Base-by-base conservation (phyloP, 2,888 invertebrate genomes). In the Eugnorisma glareosa region DNA sequence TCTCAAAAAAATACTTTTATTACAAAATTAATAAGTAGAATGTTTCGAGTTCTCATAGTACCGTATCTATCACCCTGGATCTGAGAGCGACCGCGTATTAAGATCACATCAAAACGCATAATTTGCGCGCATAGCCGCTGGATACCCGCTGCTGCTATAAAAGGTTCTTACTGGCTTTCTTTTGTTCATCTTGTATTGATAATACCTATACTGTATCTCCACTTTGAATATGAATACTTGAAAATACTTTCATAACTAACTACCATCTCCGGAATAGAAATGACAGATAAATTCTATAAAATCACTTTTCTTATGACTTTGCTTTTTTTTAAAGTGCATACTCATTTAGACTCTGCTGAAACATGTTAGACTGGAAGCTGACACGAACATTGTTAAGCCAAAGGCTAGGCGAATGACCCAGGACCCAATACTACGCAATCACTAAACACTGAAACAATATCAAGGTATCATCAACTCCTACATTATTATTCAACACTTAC, bases 91-190 rank as follows among this genome's bases (percentile, higher is more conserved):
- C 86, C 81, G 77, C 82, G 84, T 86, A 89, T 88, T 87, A 87
- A 86, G 85, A 86, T 86, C 83, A 83, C 85, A 83, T 86, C 85
- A 82, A 80, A 79, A 79, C 83, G 82, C 87, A 86, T 86, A 83
- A 81, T 85, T 85, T 83, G 83, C 79, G 81, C 78, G 67, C 81
- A 77, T 73, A 76, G 69, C 73, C 75, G 68, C 82, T 79, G 57
- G 67, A 76, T 77, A 77, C 81, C 81, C 71, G 68, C 45, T 74
- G 45, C 71, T 70, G 18, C 74, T 82, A 18, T 76, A 75, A 77
- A 70, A 73, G 75, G 70, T 15, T 71, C 2, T 43, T 45, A 40
- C 37, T 51, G 24, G 24, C 68, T 79, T 68, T 77, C 73, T 79
- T 85, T 78, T 66, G 75, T 73, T 48, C 64, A 66, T 67, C 24